phyloP scores from a whole-genome alignment of 2,797 vertebrate genomes.

The Aselliscus stoliczkanus region DNA sequence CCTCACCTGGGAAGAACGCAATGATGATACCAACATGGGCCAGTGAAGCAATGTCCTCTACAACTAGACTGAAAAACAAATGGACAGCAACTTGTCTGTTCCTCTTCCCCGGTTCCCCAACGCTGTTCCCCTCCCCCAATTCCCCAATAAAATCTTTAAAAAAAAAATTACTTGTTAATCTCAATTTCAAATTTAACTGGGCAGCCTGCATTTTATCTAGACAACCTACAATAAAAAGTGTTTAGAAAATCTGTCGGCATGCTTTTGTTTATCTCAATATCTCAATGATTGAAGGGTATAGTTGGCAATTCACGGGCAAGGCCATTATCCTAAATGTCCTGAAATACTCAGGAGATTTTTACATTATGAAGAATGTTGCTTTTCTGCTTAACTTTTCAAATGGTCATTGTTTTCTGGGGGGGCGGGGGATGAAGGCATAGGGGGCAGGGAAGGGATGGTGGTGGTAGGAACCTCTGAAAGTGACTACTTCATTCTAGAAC shows the following conservation, averaged over 20 bases:
- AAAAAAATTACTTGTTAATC: background rate
- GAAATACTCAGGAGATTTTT: background rate
- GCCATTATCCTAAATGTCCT: background rate
- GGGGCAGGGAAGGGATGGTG: too few species aligned
- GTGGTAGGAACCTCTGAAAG: background rate
- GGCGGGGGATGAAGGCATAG: too few species aligned
- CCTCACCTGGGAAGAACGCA: too few species aligned
- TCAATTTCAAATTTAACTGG: background rate
- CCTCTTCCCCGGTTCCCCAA: too few species aligned
- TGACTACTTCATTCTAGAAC: background rate
- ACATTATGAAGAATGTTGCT: background rate
- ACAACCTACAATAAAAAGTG: background rate
- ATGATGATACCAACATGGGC: too few species aligned
- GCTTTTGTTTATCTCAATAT: background rate
- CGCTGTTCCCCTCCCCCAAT: too few species aligned
- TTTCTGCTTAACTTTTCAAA: constrained; percentile 1
- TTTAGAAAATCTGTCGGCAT: background rate
- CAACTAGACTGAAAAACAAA: too few species aligned
- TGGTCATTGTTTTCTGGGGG: background rate
- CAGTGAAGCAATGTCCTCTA: too few species aligned
- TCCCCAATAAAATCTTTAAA: too few species aligned
- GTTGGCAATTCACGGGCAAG: background rate
- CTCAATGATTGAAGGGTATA: background rate
- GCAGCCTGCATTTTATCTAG: background rate
- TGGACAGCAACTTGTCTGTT: too few species aligned